A percentile compares a stretch with the other conserved stretches of the same genome.
These are phyloP conservation scores for Thumatha senex DNA, from an alignment of 2,888 invertebrate genomes.

Conservation along the genomic window DNA sequence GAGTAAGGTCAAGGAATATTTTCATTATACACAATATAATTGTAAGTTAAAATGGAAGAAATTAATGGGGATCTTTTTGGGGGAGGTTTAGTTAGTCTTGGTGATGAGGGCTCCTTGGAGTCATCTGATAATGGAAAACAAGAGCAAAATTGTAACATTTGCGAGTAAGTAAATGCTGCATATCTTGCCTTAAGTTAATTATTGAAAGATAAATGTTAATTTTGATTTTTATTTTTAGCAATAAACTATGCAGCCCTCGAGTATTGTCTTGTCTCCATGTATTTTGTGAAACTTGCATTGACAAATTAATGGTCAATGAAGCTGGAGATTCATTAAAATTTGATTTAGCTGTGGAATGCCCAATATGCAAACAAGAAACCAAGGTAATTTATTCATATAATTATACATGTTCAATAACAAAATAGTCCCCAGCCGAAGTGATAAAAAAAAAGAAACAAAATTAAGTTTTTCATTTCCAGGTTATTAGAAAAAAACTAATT, in stretches of 20 bases:
- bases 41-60: constrained; percentile 85
- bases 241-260: constrained; percentile 91
- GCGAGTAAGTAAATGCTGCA: constrained; percentile 81
- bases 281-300: constrained; percentile 96
- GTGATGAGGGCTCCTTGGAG: constrained; percentile 79
- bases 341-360: constrained; percentile 88
- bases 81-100: constrained; percentile 75
- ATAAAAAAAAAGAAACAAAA: no score
- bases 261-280: constrained; percentile 97
- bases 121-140: constrained; percentile 76
- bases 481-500: no score
- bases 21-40: constrained; percentile 69
- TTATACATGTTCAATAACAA: no score
- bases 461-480: no score
- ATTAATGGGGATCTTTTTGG: constrained; percentile 80
- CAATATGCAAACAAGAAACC: constrained; percentile 93
- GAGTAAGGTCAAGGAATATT: constrained; percentile 69
- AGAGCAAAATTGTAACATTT: constrained; percentile 86
- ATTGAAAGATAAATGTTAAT: background rate
- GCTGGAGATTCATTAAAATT: constrained; percentile 86
- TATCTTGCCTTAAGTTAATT: background rate
- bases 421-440: no score
- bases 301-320: constrained; percentile 89
- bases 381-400: constrained; percentile 83
- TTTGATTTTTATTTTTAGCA: constrained; percentile 70